Conservation (phyloP, 1,140 invertebrate genomes). For the Neodiprion lecontei region DNA sequence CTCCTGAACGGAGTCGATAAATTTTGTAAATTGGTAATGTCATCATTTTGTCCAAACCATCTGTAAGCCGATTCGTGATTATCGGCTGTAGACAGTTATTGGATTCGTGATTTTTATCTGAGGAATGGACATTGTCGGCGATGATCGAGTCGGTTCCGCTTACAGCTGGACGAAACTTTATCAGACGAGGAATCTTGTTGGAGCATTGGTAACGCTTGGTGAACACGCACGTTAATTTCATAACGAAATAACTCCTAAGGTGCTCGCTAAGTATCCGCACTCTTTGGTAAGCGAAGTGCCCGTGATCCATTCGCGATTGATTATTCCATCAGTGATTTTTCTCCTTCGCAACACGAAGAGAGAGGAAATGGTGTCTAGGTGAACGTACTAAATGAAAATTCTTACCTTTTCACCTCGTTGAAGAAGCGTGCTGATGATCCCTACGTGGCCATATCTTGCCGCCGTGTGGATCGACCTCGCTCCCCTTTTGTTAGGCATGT, state of each 20-base stretch:
- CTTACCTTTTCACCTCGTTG: slow-evolving; percentile 93
- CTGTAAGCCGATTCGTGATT: no score
- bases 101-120: no score
- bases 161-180: no score
- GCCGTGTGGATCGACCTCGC: slow-evolving; percentile 93
- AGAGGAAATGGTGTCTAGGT: neutral
- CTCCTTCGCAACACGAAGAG: slow-evolving; percentile 14
- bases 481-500: slow-evolving; percentile 98
- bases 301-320: no score
- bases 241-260: neutral
- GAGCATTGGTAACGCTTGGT: neutral
- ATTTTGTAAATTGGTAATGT: no score
- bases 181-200: no score
- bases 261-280: neutral
- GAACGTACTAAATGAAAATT: neutral
- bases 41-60: no score
- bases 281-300: neutral
- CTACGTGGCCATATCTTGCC: slow-evolving; percentile 91
- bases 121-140: no score
- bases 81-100: no score
- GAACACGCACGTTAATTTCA: neutral
- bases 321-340: no score
- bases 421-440: slow-evolving; percentile 95
- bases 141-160: no score
- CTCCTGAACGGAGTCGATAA: no score